Base-by-base conservation (phyloP, 2,797 vertebrate species). In the Sus cebifrons region DNA sequence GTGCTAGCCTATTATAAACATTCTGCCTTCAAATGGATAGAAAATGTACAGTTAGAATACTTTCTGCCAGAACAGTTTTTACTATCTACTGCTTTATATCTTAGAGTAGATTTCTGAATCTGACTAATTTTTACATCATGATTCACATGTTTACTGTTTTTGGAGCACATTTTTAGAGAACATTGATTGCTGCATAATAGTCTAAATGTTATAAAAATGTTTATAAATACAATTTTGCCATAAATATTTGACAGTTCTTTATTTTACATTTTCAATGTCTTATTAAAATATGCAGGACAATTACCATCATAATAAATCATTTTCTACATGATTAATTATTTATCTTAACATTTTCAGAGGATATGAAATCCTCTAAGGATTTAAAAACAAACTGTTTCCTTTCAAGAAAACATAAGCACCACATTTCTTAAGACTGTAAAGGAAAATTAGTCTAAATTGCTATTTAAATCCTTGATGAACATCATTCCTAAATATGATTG, bases 371-470 rank as follows among this genome's bases (percentile, higher is more conserved):
- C 44, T 89, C 75, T 11, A 93, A 91, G 40, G 27, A 95, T 78
- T 96, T 91, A 89, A 96, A 96, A 96, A 92, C 73, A 97, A 96
- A 94, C 23, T 64, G 10, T 95, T 96, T 93, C 44, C 70, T 96
- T 97, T 94, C 58, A 94, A 95, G 81, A 95, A 96, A 94, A 49
- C 32, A 0, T 71, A 96, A 92, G 23, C 56, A 86, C 32, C 52
- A 93, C 62, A 77, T 96, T 91, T 90, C 29, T 68, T 91, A 83
- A 85, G 32, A 16, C 85, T 58, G 5, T 60, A 88, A 93, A 87
- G 58, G 44, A 89, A 91, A 97, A 86, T 75, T 1, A 70, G 54
- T 85, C 62, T 87, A 44, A 49, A 64, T 14, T 91, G 23, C 77
- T 94, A 58, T 91, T 97, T 93, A 96, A 88, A 54, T 93, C 44